Conservation (phyloP, 2,888 invertebrate genomes). For the Drosophila crucigera region DNA sequence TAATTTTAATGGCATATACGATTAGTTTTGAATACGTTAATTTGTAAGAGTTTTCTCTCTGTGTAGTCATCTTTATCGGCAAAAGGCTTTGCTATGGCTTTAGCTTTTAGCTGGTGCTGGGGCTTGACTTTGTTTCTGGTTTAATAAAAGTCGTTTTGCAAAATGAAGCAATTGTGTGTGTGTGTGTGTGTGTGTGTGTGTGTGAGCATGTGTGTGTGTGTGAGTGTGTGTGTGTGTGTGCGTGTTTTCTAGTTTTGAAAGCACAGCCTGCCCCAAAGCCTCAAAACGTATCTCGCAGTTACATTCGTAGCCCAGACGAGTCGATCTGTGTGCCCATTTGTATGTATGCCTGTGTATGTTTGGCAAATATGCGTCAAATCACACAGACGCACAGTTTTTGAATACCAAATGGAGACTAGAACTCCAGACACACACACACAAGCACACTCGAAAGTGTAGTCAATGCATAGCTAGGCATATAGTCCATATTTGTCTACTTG, state of each 20-base stretch:
- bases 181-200: conserved; percentile 32
- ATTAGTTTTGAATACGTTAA: not conserved
- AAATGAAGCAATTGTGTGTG: conserved; percentile 77
- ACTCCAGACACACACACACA: conserved; percentile 16
- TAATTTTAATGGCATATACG: not conserved
- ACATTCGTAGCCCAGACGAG: conserved; percentile 52
- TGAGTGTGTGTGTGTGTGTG: conserved; percentile 39
- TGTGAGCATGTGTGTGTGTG: conserved; percentile 36
- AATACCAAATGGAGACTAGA: conserved; percentile 74
- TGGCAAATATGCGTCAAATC: conserved; percentile 80
- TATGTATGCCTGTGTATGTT: conserved; percentile 45
- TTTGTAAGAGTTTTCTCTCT: not conserved
- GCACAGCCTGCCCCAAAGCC: conserved; percentile 45
- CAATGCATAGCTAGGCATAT: conserved; percentile 36
- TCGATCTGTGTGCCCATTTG: conserved; percentile 25
- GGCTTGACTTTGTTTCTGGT: conserved; percentile 57
- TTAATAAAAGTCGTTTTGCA: conserved; percentile 77
- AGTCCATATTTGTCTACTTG: conserved; percentile 78
- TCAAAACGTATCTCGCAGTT: conserved; percentile 54
- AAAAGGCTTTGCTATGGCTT: conserved; percentile 61
- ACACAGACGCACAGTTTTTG: conserved; percentile 80
- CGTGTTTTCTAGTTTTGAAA: conserved; percentile 57
- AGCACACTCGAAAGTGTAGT: conserved; percentile 13
- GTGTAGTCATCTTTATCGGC: conserved; percentile 50
- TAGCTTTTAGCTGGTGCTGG: conserved; percentile 53